Conservation (phyloP, 2,888 invertebrate species). For the Noctuana brunneofusca region DNA sequence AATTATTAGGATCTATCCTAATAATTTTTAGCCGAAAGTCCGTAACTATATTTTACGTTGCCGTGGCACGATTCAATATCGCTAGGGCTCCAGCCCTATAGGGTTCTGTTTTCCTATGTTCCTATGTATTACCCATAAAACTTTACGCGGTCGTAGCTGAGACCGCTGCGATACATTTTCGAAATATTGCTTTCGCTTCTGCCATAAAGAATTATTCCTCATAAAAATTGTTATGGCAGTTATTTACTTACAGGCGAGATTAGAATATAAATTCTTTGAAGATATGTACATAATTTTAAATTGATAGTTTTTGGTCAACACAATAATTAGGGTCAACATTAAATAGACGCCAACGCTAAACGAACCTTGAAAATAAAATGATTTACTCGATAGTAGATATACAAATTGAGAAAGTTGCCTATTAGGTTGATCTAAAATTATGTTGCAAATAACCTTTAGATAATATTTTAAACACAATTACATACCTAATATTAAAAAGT, state of each 20-base stretch:
- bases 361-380: no score
- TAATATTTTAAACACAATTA: neutral
- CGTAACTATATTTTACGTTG: conserved; percentile 17
- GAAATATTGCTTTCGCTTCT: conserved; percentile 24
- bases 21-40: conserved; percentile 7
- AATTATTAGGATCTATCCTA: no score
- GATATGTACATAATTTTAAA: no score
- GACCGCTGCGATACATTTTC: conserved; percentile 20
- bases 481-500: neutral
- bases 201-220: conserved; percentile 25
- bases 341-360: no score
- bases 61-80: conserved; percentile 22
- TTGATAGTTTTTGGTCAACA: no score
- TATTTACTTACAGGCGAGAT: neutral
- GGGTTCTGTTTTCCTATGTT: conserved; percentile 25
- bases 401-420: no score
- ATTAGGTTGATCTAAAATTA: no score
- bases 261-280: conserved; percentile 1
- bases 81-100: conserved; percentile 14
- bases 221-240: conserved; percentile 14
- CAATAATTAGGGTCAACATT: no score
- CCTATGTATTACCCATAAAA: conserved; percentile 28
- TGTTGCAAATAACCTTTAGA: no score
- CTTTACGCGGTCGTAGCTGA: conserved; percentile 23
- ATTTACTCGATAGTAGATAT: no score